These are phyloP conservation scores for Morbakka virulenta DNA, from an alignment of 30 jellyfish, hydroid and myxozoan species.

Conservation along the genomic window DNA sequence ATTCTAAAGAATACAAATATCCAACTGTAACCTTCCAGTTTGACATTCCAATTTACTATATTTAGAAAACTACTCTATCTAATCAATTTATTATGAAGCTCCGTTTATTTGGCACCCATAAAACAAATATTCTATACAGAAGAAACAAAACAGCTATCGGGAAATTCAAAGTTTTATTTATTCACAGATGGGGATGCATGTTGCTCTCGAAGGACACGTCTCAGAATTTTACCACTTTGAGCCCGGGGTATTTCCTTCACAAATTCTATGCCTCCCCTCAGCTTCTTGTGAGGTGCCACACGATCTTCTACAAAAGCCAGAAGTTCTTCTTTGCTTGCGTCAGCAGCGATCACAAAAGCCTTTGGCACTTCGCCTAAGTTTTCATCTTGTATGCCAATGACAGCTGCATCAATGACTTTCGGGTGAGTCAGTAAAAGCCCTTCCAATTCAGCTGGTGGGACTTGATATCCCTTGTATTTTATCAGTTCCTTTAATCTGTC, in stretches of 20 bases:
- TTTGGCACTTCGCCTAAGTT: constrained; percentile 85
- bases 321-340: constrained; percentile 53
- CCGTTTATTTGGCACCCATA: no score
- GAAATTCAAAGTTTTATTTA: no score
- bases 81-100: no score
- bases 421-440: constrained; percentile 73
- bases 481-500: constrained; percentile 90
- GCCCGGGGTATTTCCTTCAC: constrained; percentile 73
- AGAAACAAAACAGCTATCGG: no score
- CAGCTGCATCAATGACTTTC: constrained; percentile 74
- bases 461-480: constrained; percentile 87
- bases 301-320: constrained; percentile 35
- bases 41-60: no score
- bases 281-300: constrained; percentile 63
- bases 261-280: constrained; percentile 87
- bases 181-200: no score
- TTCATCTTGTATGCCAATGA: constrained; percentile 80
- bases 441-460: constrained; percentile 93
- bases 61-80: no score
- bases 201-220: constrained; percentile 63
- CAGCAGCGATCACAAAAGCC: constrained; percentile 62
- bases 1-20: no score
- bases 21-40: no score
- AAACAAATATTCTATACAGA: no score
- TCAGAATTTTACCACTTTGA: constrained; percentile 75